These are phyloP conservation scores for Sakesphorus luctuosus DNA, from an alignment of 2,113 vertebrate genomes.

Conservation along the genomic window DNA sequence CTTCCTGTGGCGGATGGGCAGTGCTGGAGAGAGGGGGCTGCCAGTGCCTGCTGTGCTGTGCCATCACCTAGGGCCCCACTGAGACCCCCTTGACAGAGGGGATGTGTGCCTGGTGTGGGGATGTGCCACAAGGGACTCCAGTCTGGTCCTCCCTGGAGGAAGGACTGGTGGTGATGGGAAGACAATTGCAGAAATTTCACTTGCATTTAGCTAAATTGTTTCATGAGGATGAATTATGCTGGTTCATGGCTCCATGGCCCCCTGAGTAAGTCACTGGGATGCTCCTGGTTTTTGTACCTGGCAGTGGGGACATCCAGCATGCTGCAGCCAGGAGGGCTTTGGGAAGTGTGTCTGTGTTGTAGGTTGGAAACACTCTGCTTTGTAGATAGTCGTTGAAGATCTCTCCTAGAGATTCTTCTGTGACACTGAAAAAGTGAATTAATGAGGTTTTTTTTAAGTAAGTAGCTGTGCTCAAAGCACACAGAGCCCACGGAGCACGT, in stretches of 20 bases:
- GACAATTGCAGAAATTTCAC: not conserved
- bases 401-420: not conserved
- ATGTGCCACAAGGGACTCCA: accelerated
- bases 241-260: accelerated
- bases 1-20: not conserved
- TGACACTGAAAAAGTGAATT: not conserved
- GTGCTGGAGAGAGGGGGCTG: not conserved
- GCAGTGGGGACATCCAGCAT: not conserved
- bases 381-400: not conserved
- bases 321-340: not conserved
- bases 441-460: not conserved
- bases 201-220: not conserved
- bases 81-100: not conserved
- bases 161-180: not conserved
- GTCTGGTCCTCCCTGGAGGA: not conserved
- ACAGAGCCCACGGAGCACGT: not conserved
- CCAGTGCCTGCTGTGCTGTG: not conserved
- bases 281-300: not conserved
- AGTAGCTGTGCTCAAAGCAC: not conserved
- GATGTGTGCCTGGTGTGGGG: accelerated
- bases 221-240: not conserved
- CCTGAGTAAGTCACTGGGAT: accelerated
- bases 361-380: not conserved
- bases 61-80: not conserved
- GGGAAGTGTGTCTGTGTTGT: not conserved